Conservation (phyloP, 2,113 vertebrate species). For the Paramormyrops kingsleyae region DNA sequence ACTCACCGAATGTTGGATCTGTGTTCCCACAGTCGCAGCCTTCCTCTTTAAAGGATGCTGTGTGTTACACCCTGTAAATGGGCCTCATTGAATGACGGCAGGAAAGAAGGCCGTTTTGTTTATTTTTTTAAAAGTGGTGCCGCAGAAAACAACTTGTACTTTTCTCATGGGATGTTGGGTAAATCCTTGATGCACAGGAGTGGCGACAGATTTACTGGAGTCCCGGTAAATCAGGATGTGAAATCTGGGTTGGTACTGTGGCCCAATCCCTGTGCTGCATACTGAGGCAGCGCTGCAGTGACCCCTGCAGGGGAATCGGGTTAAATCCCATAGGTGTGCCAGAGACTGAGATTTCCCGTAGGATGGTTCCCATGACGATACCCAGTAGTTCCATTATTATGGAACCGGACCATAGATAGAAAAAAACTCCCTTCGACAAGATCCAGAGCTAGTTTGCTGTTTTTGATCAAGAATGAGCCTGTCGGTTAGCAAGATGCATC, state of each 20-base stretch:
- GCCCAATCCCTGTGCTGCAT: not conserved
- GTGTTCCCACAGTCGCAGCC: not conserved
- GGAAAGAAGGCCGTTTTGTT: not conserved
- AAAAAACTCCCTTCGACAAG: not conserved
- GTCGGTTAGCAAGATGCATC: not conserved
- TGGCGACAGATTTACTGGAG: not conserved
- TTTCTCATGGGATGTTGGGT: not conserved
- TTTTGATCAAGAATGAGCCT: not conserved
- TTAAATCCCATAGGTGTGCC: not conserved
- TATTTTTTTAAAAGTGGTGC: not conserved
- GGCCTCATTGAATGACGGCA: not conserved
- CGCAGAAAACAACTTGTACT: not conserved
- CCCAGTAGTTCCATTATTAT: not conserved
- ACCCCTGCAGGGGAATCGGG: not conserved
- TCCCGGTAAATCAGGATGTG: not conserved
- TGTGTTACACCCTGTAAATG: not conserved
- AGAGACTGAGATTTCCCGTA: not conserved
- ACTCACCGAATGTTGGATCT: not conserved
- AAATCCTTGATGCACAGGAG: not conserved
- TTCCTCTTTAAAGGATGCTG: not conserved
- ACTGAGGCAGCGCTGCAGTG: not conserved
- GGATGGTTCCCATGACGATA: not conserved
- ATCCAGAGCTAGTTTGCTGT: not conserved
- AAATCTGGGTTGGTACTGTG: not conserved
- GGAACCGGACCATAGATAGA: not conserved